These are phyloP conservation scores for Itoplectis maculator DNA, from an alignment of 2,888 invertebrate species.

Conservation along the genomic window DNA sequence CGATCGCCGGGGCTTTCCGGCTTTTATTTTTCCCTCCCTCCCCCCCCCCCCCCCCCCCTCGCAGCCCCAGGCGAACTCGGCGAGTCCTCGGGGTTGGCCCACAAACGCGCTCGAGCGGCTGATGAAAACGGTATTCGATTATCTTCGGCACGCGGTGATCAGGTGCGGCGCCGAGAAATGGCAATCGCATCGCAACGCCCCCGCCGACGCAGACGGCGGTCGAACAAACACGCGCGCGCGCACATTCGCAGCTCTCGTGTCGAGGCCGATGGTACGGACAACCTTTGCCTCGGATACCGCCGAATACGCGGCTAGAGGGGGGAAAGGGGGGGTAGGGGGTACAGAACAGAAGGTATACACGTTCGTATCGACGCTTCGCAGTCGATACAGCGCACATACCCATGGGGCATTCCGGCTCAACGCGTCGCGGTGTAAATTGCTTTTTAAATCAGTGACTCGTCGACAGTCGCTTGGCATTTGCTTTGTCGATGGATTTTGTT, in stretches of 20 bases:
- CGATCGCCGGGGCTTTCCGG: conserved; percentile 18
- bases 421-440: background rate
- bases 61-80: too few species aligned
- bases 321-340: too few species aligned
- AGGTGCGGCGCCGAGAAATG: conserved; percentile 60
- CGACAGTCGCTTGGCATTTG: background rate
- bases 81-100: conserved; percentile 51
- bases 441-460: background rate
- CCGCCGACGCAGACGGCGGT: conserved; percentile 6
- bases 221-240: conserved; percentile 16
- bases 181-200: conserved; percentile 51
- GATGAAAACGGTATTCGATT: conserved; percentile 66
- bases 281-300: background rate
- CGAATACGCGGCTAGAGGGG: too few species aligned
- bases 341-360: conserved; percentile 17
- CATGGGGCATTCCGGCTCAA: conserved; percentile 21
- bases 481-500: background rate
- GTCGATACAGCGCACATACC: conserved; percentile 14
- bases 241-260: too few species aligned
- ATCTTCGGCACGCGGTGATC: conserved; percentile 62
- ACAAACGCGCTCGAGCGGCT: conserved; percentile 62
- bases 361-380: conserved; percentile 30
- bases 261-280: background rate
- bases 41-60: too few species aligned
- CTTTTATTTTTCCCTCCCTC: conserved; percentile 28